A percentile compares a stretch with the other conserved stretches of the same genome.
Evolutionary conservation across 2,888 invertebrate species (phyloP).

Genomic region (Oscheius sp.): DNA sequence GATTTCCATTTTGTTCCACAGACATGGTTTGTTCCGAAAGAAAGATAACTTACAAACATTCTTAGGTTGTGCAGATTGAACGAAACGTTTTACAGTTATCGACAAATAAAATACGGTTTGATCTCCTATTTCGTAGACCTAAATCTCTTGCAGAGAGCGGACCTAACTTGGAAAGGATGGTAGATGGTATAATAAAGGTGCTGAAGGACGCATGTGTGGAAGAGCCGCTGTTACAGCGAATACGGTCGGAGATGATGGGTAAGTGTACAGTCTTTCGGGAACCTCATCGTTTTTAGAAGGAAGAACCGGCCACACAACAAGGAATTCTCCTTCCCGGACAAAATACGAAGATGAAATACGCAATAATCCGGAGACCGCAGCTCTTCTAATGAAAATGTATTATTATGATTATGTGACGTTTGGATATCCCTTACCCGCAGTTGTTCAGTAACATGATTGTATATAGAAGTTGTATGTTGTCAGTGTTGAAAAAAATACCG

Average conservation of each 20-base stretch:
- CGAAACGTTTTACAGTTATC: slow-evolving; percentile 2
- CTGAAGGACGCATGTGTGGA: neutral
- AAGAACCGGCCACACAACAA: neutral
- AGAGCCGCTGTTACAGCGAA: neutral
- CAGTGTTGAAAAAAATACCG: too few species aligned
- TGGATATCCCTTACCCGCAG: neutral
- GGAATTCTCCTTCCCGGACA: neutral
- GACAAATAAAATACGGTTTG: neutral
- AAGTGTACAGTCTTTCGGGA: neutral
- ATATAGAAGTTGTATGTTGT: too few species aligned
- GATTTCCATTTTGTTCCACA: neutral
- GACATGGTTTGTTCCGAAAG: neutral
- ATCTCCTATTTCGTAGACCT: too few species aligned
- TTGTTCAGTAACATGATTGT: neutral
- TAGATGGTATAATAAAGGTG: neutral
- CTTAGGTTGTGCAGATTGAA: slow-evolving; percentile 11
- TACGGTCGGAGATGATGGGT: neutral
- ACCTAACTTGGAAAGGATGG: neutral
- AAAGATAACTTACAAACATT: neutral
- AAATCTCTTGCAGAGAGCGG: too few species aligned
- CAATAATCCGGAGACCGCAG: neutral
- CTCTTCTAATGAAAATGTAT: neutral
- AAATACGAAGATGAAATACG: neutral
- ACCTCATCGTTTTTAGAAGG: neutral
- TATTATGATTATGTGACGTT: neutral